phyloP scores from a whole-genome alignment of 2,888 invertebrate genomes.

The Cyaniris semiargus region DNA sequence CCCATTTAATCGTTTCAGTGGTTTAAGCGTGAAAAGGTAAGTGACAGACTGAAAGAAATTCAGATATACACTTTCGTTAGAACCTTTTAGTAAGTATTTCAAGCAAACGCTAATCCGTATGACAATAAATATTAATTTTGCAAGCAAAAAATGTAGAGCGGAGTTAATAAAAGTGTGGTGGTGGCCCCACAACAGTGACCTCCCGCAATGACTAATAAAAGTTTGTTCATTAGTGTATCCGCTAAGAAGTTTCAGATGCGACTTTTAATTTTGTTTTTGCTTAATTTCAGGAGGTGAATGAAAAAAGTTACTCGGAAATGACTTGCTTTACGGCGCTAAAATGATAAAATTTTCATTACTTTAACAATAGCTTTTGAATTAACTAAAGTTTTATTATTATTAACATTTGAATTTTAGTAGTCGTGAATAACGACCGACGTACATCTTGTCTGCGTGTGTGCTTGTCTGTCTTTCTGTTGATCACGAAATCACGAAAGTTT shows the following conservation, averaged over 20 bases:
- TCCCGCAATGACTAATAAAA: constrained; percentile 51
- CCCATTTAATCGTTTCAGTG: too few species aligned
- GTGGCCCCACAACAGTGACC: constrained; percentile 41
- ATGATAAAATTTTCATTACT: constrained; percentile 11
- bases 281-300: constrained; percentile 47
- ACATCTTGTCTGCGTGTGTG: too few species aligned
- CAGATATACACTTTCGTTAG: too few species aligned
- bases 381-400: neutral
- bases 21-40: too few species aligned
- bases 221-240: constrained; percentile 54
- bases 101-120: too few species aligned
- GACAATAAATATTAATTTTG: too few species aligned
- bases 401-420: neutral
- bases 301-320: constrained; percentile 34
- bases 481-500: too few species aligned
- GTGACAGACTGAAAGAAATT: too few species aligned
- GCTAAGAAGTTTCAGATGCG: constrained; percentile 42
- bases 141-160: too few species aligned
- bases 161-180: constrained; percentile 13
- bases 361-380: neutral
- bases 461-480: too few species aligned
- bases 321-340: constrained; percentile 11
- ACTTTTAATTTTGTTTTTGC: constrained; percentile 53
- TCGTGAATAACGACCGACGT: too few species aligned
- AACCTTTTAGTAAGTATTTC: too few species aligned